Evolutionary conservation across 2,797 vertebrate genomes (phyloP).

Genomic region (Melopsittacus undulatus): DNA sequence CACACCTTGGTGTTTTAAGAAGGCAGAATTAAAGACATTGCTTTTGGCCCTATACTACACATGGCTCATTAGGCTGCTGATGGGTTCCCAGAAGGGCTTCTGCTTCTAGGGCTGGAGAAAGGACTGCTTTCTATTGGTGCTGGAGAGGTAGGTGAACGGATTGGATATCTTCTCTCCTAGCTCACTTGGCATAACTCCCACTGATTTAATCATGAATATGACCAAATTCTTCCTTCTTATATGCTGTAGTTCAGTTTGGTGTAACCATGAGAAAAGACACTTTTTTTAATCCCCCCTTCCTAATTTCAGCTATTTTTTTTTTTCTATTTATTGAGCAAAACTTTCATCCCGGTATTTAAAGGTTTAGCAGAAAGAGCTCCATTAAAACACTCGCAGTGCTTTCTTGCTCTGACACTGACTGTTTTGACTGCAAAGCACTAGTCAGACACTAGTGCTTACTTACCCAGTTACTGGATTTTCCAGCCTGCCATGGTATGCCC

Average conservation of each 20-base stretch:
- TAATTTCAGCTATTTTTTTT: not conserved
- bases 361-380: not conserved
- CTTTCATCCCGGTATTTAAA: not conserved
- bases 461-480: not conserved
- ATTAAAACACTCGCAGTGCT: not conserved
- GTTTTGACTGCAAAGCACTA: not conserved
- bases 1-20: not conserved
- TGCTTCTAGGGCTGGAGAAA: not conserved
- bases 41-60: not conserved
- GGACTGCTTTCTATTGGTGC: not conserved
- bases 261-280: not conserved
- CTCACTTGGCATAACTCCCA: not conserved
- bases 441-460: not conserved
- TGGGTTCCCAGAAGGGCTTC: not conserved
- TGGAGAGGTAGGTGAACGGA: not conserved
- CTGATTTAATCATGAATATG: not conserved
- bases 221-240: not conserved
- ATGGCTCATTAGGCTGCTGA: not conserved
- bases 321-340: not conserved
- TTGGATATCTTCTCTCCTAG: not conserved
- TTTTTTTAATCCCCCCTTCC: not conserved
- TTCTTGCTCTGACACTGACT: not conserved
- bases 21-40: not conserved
- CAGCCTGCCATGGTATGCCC: not conserved
- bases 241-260: not conserved